These are phyloP conservation scores for Echiichthys vipera DNA, from an alignment of 2,797 vertebrate species.

Conservation along the genomic window DNA sequence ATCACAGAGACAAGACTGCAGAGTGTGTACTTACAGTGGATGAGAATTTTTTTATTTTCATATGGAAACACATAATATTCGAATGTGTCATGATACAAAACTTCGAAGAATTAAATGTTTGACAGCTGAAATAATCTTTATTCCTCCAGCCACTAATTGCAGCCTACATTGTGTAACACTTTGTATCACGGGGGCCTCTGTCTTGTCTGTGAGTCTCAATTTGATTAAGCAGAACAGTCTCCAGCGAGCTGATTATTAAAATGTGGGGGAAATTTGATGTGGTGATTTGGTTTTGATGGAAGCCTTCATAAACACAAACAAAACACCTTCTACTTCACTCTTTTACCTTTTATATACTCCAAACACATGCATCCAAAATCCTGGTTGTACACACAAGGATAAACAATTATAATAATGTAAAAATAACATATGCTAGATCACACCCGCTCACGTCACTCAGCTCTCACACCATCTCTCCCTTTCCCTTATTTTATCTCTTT, in stretches of 20 bases:
- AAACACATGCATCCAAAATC: background rate
- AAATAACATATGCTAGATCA: background rate
- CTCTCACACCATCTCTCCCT: background rate
- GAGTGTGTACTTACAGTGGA: background rate
- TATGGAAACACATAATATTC: background rate
- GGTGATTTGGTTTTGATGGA: slow-evolving; percentile 22
- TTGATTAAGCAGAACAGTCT: slow-evolving; percentile 54
- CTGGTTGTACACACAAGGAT: background rate
- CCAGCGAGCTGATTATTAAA: slow-evolving; percentile 52
- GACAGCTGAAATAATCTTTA: slow-evolving; percentile 20
- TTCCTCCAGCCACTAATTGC: background rate
- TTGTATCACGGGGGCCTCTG: slow-evolving; percentile 5
- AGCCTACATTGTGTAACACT: background rate
- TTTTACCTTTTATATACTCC: background rate
- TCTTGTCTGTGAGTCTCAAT: slow-evolving; percentile 19
- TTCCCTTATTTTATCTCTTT: background rate
- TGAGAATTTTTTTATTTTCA: background rate
- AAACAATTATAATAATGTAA: background rate
- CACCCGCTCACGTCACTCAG: background rate
- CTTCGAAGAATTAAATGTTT: slow-evolving; percentile 21
- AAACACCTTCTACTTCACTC: background rate
- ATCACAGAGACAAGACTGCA: background rate
- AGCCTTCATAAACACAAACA: slow-evolving; percentile 1
- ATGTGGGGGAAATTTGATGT: background rate
- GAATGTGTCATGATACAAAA: slow-evolving; percentile 8